Evolutionary conservation across 2,888 invertebrate genomes (phyloP).

Genomic region (Melangyna quadrimaculata): DNA sequence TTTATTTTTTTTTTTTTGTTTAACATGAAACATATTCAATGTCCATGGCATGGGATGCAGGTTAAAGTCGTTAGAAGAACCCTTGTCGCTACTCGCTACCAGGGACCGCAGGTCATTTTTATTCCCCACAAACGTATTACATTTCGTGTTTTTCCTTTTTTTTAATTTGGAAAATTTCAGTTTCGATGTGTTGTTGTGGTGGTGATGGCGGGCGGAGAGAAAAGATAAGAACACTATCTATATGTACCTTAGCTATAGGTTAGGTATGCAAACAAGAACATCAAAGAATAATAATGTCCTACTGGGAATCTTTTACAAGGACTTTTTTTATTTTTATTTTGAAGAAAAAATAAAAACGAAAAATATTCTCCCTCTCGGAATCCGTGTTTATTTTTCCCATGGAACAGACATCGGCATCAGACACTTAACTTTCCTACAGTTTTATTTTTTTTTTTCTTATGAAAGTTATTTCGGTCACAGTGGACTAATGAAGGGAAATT

Average conservation of each 20-base stretch:
- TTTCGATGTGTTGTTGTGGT: conserved; percentile 8
- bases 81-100: not conserved
- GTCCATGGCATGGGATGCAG: conserved; percentile 21
- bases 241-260: not conserved
- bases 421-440: not conserved
- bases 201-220: not conserved
- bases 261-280: conserved; percentile 41
- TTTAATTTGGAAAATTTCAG: conserved; percentile 23
- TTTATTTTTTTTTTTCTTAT: not conserved
- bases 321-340: conserved; percentile 21
- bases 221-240: not conserved
- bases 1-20: not conserved
- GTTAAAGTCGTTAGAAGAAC: conserved; percentile 26
- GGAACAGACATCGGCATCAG: not conserved
- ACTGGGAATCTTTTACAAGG: conserved; percentile 33
- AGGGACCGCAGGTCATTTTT: conserved; percentile 41
- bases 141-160: conserved; percentile 24
- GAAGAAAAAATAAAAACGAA: conserved; percentile 18
- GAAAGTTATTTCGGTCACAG: conserved; percentile 17
- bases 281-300: conserved; percentile 27
- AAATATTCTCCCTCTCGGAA: conserved; percentile 42
- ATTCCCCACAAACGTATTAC: conserved; percentile 23
- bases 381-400: conserved; percentile 56
- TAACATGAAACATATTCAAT: not conserved
- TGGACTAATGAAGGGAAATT: conserved; percentile 47